Evolutionary conservation across 1,140 invertebrate species (phyloP).

Genomic region (Zaprionus lachaisei): DNA sequence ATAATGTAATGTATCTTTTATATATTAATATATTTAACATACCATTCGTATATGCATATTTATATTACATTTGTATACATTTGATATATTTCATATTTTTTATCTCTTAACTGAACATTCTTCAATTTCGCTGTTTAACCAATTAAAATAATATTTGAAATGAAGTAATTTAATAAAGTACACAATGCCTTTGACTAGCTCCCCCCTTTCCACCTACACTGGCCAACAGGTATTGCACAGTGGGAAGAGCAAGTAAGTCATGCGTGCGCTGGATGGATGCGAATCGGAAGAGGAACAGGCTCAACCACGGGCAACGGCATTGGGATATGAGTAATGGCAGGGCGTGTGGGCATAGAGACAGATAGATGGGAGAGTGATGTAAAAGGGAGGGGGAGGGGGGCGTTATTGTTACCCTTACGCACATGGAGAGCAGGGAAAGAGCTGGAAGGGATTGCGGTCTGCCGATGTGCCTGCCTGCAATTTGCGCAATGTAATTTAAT

Average conservation of each 20-base stretch:
- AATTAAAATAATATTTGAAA: slow-evolving; percentile 10
- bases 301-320: neutral
- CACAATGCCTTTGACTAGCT: neutral
- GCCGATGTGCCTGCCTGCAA: slow-evolving; percentile 61
- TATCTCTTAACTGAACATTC: neutral
- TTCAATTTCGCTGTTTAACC: neutral
- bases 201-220: neutral
- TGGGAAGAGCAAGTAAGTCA: slow-evolving; percentile 9
- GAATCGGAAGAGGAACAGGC: slow-evolving; percentile 6
- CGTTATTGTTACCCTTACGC: slow-evolving; percentile 30
- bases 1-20: no score
- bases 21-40: no score
- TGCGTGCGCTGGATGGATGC: slow-evolving; percentile 16
- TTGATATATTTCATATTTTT: neutral
- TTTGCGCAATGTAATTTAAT: slow-evolving; percentile 84
- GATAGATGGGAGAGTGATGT: neutral
- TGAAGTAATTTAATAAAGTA: slow-evolving; percentile 12
- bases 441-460: slow-evolving; percentile 9
- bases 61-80: neutral
- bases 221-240: neutral
- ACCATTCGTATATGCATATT: no score
- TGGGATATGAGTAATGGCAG: slow-evolving; percentile 23
- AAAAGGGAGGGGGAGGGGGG: slow-evolving; percentile 14
- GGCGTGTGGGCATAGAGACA: neutral
- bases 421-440: slow-evolving; percentile 4